Conservation (phyloP, 2,797 vertebrate genomes). For the Danionella dracula region DNA sequence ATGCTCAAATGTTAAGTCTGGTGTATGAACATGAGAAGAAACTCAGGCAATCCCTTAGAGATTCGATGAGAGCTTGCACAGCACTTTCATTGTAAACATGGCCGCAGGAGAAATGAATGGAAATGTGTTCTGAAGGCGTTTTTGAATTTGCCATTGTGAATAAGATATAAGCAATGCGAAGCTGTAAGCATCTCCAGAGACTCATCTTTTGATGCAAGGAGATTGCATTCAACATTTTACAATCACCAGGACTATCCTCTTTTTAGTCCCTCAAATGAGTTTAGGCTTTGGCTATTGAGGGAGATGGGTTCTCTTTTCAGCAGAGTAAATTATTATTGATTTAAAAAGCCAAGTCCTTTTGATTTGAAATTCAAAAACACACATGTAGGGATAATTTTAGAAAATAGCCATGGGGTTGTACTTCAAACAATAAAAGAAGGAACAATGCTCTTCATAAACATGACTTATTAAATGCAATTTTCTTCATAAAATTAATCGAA, state of each 20-base stretch:
- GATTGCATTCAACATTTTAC: conserved; percentile 11
- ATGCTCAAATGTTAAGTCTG: not conserved
- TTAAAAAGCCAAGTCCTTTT: conserved; percentile 1
- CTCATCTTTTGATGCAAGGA: conserved; percentile 17
- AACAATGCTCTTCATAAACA: not conserved
- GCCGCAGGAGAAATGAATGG: conserved; percentile 14
- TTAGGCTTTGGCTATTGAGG: not conserved
- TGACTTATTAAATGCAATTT: not conserved
- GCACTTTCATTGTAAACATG: conserved; percentile 17
- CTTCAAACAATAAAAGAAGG: not conserved
- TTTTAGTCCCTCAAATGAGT: not conserved
- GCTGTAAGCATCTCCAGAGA: conserved; percentile 24
- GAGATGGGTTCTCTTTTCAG: not conserved
- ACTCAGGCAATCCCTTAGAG: not conserved
- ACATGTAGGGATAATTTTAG: conserved; percentile 1
- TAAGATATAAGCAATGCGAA: conserved; percentile 18
- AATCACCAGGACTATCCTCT: not conserved
- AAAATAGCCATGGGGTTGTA: too few relatives aligned
- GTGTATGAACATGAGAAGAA: conserved; percentile 1
- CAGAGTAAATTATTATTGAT: conserved; percentile 19
- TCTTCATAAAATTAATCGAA: not conserved
- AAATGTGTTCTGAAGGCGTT: conserved; percentile 28
- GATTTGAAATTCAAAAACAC: conserved; percentile 1
- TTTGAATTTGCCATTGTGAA: conserved; percentile 19
- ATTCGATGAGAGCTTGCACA: not conserved